Conservation (phyloP, 2,797 vertebrate species). For the Cyprinodon diabolis region DNA sequence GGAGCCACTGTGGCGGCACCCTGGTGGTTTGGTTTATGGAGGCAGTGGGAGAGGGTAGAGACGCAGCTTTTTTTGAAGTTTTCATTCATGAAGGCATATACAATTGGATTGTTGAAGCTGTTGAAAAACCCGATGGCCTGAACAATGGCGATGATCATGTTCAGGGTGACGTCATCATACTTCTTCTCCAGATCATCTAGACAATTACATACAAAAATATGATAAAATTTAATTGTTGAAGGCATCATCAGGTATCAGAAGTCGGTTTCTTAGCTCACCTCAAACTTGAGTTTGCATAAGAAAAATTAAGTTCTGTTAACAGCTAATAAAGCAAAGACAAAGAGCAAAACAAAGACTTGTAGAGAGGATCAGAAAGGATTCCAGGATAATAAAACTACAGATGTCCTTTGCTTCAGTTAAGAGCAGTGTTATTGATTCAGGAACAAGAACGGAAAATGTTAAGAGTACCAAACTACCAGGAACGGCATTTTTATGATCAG, state of each 20-base stretch:
- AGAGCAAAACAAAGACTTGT: neutral
- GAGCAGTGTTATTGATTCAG: too few relatives aligned
- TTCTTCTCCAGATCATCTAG: conserved; percentile 84
- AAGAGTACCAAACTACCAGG: too few relatives aligned
- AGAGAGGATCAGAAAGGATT: neutral
- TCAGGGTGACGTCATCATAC: conserved; percentile 81
- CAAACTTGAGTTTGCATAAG: neutral
- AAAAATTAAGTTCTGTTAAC: neutral
- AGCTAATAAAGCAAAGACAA: neutral
- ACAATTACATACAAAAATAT: neutral
- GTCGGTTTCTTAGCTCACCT: neutral
- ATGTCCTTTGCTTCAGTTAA: too few relatives aligned
- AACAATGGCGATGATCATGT: conserved; percentile 83
- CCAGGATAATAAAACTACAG: neutral
- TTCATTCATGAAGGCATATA: conserved; percentile 88
- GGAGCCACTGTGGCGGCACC: conserved; percentile 36
- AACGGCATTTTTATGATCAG: too few relatives aligned
- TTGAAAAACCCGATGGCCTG: conserved; percentile 88
- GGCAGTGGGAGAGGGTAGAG: conserved; percentile 76
- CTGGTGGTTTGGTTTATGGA: conserved; percentile 58
- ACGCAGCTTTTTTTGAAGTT: conserved; percentile 87
- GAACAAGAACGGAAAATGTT: too few relatives aligned
- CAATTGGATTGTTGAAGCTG: conserved; percentile 88
- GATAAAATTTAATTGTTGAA: neutral
- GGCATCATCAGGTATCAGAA: neutral